Evolutionary conservation across 2,797 vertebrate genomes (phyloP).

Genomic region (Myotis vivesi): DNA sequence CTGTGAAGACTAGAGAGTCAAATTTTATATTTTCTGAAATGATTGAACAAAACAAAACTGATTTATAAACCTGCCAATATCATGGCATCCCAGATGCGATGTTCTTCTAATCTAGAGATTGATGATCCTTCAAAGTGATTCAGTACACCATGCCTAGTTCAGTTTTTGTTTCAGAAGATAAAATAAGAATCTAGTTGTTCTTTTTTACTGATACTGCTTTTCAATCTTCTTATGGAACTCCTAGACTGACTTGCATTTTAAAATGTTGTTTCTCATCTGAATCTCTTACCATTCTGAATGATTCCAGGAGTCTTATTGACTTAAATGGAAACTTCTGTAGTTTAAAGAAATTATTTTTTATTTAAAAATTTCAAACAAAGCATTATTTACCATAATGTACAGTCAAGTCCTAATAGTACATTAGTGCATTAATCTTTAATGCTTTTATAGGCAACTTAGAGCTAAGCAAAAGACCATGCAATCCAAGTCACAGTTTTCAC

Average conservation of each 20-base stretch:
- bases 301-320: constrained; percentile 53
- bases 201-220: constrained; percentile 45
- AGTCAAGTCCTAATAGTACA: constrained; percentile 13
- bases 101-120: constrained; percentile 59
- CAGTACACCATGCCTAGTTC: constrained; percentile 14
- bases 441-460: constrained; percentile 39
- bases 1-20: not conserved
- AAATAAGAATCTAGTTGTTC: constrained; percentile 10
- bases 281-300: constrained; percentile 44
- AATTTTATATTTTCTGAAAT: constrained; percentile 61
- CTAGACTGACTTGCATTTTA: constrained; percentile 53
- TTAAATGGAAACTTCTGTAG: constrained; percentile 30
- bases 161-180: constrained; percentile 64
- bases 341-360: constrained; percentile 65
- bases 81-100: not conserved
- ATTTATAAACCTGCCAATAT: constrained; percentile 67
- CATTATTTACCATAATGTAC: constrained; percentile 57
- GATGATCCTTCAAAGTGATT: constrained; percentile 57
- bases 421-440: constrained; percentile 63
- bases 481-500: not conserved
- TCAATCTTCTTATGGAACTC: constrained; percentile 52
- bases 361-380: constrained; percentile 68
- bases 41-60: constrained; percentile 45
- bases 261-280: constrained; percentile 56
- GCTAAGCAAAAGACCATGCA: constrained; percentile 32